Percentiles rank a stretch among this genome's conserved stretches.
phyloP scores from a whole-genome alignment of 2,888 invertebrate species.

The Mythimna vitellina region DNA sequence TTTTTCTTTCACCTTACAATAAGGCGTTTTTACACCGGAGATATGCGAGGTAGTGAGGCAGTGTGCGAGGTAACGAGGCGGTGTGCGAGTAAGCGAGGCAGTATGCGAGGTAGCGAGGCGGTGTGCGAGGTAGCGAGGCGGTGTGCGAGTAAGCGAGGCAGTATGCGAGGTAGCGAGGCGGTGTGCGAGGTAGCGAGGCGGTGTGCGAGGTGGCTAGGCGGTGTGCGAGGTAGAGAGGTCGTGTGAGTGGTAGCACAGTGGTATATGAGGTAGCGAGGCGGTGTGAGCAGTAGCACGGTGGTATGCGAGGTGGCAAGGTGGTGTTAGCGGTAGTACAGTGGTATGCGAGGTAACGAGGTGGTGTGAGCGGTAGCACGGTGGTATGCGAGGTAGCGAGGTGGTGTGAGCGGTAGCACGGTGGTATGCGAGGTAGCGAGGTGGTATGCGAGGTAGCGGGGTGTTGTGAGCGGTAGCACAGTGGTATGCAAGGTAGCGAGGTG shows the following conservation, averaged over 20 bases:
- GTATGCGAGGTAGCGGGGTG: neutral
- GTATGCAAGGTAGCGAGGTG: no score
- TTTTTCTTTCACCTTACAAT: slow-evolving; percentile 35
- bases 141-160: neutral
- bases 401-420: neutral
- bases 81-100: no score
- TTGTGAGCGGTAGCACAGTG: no score
- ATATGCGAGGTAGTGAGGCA: neutral
- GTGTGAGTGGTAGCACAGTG: no score
- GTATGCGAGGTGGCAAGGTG: no score
- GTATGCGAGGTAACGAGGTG: neutral
- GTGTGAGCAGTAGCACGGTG: no score
- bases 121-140: neutral
- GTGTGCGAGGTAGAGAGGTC: neutral
- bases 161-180: no score
- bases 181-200: no score
- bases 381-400: neutral
- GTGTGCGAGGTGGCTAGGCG: neutral
- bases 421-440: neutral
- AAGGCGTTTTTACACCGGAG: neutral
- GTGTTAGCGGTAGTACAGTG: no score
- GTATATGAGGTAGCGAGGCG: no score
- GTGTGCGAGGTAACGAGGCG: neutral
- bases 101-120: no score
- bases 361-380: neutral